Evolutionary conservation across 2,113 vertebrate genomes (phyloP).

Genomic region (Perccottus glenii): DNA sequence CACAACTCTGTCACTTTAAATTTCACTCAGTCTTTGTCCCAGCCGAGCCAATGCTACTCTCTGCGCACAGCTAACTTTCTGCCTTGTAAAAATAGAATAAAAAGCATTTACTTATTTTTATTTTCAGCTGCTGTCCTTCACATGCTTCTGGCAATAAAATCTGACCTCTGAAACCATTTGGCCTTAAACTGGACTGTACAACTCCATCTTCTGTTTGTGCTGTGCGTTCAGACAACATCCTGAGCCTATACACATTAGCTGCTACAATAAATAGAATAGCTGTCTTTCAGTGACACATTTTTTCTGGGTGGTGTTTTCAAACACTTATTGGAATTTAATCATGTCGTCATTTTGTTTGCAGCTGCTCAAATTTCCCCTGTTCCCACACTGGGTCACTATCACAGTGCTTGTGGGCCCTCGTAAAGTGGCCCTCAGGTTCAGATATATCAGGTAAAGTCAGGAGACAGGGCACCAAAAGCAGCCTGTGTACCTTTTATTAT

Average conservation of each 20-base stretch:
- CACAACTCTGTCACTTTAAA: slow-evolving; percentile 77
- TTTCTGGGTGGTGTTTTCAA: slow-evolving; percentile 41
- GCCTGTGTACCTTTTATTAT: slow-evolving; percentile 74
- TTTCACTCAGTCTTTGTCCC: slow-evolving; percentile 42
- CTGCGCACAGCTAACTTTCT: slow-evolving; percentile 63
- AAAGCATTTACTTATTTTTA: slow-evolving; percentile 62
- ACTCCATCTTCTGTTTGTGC: slow-evolving; percentile 5
- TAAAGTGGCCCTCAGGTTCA: slow-evolving; percentile 15
- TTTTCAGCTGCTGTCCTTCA: slow-evolving; percentile 44
- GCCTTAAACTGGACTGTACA: too few species aligned
- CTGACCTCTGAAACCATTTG: not conserved
- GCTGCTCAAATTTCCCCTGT: slow-evolving; percentile 49
- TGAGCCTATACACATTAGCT: slow-evolving; percentile 49
- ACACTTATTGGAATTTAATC: slow-evolving; percentile 16
- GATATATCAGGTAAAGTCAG: slow-evolving; percentile 58
- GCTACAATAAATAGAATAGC: slow-evolving; percentile 33
- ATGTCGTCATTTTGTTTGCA: slow-evolving; percentile 34
- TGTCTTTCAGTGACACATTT: slow-evolving; percentile 45
- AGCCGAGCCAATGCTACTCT: slow-evolving; percentile 22
- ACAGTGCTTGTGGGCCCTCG: slow-evolving; percentile 50
- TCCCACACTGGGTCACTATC: slow-evolving; percentile 58
- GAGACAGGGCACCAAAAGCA: slow-evolving; percentile 68
- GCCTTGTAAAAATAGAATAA: slow-evolving; percentile 69
- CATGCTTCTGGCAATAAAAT: slow-evolving; percentile 48
- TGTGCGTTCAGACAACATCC: slow-evolving; percentile 37